Base-by-base conservation (phyloP, 1,140 invertebrate genomes). In the Solenopsis invicta region DNA sequence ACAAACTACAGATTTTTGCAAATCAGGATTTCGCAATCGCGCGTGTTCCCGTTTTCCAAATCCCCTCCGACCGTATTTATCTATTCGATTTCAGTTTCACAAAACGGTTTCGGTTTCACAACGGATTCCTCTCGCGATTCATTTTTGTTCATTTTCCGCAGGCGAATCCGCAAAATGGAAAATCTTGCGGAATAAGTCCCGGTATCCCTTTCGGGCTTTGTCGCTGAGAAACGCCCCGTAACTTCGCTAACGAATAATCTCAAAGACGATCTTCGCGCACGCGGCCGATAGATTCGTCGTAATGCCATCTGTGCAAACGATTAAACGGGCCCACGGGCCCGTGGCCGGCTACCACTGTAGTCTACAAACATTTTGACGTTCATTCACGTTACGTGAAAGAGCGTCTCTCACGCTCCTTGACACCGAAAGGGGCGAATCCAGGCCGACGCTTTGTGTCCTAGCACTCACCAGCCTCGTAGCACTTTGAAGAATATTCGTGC, bases 311-410 rank as follows among this genome's bases (percentile, higher is more conserved):
- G 91, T 76, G 86, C 87, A 92, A 93, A 92, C 92, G 88, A 90
- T 90, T 90, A 88, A 86, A 84, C 52, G 50, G 77, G 56, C 34
- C 80, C 77, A 72, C 86, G 54, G 81, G 59, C 81, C 64, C 59
- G 74, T 69, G 67, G 69, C 69, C 24, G 37, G n/a, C 77, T 54
- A 77, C 56, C 16, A 10, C 16, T 76, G 41, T 59, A 87, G 88
- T 91, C 85, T 91, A 91, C 90, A 92, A 93, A 93, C 89, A 93
- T 93, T 91, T 88, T 89, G 72, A 91, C 88, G 74, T 89, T 87
- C 91, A 88, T 92, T 93, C 88, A 92, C 89, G 80, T 67, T 88
- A 92, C 85, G 87, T 89, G 89, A 91, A 92, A 90, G 88, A 84
- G 67, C 80, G 66, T 87, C 72, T 89, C 77, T 92, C 85, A 92